Base-by-base conservation (phyloP, 2,888 invertebrate genomes). In the Globia sparganii region DNA sequence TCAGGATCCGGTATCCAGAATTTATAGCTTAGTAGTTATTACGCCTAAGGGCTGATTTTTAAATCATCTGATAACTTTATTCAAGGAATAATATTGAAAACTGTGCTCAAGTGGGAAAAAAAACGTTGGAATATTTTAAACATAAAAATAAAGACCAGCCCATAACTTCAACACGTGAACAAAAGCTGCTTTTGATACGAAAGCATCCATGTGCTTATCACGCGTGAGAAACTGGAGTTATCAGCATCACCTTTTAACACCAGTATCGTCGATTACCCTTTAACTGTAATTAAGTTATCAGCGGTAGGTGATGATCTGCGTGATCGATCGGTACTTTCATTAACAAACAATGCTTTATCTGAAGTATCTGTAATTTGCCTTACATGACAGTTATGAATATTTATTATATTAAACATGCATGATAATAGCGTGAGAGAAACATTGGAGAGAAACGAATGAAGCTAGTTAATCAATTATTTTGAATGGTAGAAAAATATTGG, bases 161-260 rank as follows among this genome's bases (percentile, higher is more conserved):
- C 75, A 64, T 40, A 61, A 21, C 13, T 28, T 11, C 9, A 18
- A 28, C 73, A 75, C 83, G 83, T 79, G 83, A 83, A 49, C 15
- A 31, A 13, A n/a, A n/a, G 18, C 43, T 64, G 62, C 58, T 62
- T 31, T 80, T 25, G 53, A 25, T 53, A 53, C 53, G 62, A 56
- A 53, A 61, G 37, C 28, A 61, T 67, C 28, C 90, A 90, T 85
- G 90, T 85, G 77, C 46, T 65, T n/a, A 75, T 75, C 90, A 91
- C 88, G 90, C 91, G 83, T 86, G 86, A 79, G 82, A 85, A 85
- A 71, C 73, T 76, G 64, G 46, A 68, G 61, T 74, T 86, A 86
- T 86, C 84, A 67, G n/a, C 0, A 65, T 77, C 84, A 90, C 90
- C 88, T 88, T 72, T 89, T 88, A 81, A 87, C 90, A 83, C 62